Percentiles rank a stretch among this genome's conserved stretches.
These are phyloP conservation scores for Falcunculus frontatus DNA, from an alignment of 2,113 vertebrate species.

Conservation along the genomic window DNA sequence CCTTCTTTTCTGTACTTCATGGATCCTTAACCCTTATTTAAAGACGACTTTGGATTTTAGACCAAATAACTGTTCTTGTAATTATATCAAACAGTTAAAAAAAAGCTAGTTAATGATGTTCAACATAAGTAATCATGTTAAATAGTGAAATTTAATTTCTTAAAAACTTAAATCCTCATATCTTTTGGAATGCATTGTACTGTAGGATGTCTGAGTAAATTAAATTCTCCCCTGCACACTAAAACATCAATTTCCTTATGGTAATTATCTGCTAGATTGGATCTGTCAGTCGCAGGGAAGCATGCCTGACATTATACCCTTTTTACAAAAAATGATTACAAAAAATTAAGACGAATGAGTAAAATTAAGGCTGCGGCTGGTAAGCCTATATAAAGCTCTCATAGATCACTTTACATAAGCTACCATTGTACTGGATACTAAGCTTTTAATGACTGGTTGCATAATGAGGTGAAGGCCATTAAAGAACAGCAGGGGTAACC, in stretches of 20 bases:
- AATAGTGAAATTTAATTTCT: slow-evolving; percentile 98
- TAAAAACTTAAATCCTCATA: slow-evolving; percentile 92
- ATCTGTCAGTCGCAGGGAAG: slow-evolving; percentile 98
- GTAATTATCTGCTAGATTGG: slow-evolving; percentile 99
- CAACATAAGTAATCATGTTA: slow-evolving; percentile 97
- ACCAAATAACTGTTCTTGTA: slow-evolving; percentile 84
- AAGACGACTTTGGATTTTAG: slow-evolving; percentile 79
- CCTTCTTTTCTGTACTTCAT: slow-evolving; percentile 85
- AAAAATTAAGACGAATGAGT: slow-evolving; percentile 97
- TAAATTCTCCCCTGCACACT: slow-evolving; percentile 98
- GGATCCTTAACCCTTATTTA: slow-evolving; percentile 91
- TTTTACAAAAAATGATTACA: slow-evolving; percentile 96
- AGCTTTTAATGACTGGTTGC: slow-evolving; percentile 89
- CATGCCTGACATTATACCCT: slow-evolving; percentile 99
- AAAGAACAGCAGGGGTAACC: slow-evolving; percentile 72
- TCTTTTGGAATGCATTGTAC: slow-evolving; percentile 98
- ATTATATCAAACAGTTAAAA: slow-evolving; percentile 92
- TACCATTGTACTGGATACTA: slow-evolving; percentile 85
- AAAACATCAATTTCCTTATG: slow-evolving; percentile 99
- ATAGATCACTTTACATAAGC: slow-evolving; percentile 87
- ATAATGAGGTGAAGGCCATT: slow-evolving; percentile 90
- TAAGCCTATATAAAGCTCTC: slow-evolving; percentile 86
- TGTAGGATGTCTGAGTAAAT: slow-evolving; percentile 98
- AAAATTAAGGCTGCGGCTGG: slow-evolving; percentile 93
- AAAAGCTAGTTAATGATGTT: slow-evolving; percentile 88